Percentiles rank a stretch among this genome's conserved stretches.
Evolutionary conservation across 2,113 vertebrate genomes (phyloP).

Genomic region (Carassius carassius): DNA sequence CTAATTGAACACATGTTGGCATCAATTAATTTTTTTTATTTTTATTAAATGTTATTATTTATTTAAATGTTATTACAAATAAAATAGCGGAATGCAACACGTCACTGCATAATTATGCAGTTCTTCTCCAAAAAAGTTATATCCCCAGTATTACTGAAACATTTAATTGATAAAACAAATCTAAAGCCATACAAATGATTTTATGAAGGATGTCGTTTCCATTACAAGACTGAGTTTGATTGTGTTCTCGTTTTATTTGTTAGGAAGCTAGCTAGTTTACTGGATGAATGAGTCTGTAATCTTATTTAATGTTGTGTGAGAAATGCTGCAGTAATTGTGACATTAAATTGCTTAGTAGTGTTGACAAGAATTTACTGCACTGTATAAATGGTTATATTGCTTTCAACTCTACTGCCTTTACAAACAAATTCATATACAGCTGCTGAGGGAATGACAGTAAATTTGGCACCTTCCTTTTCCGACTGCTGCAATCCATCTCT

Average conservation of each 20-base stretch:
- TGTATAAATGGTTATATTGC: constrained; percentile 20
- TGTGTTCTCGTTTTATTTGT: constrained; percentile 15
- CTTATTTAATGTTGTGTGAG: constrained; percentile 27
- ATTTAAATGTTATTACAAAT: background rate
- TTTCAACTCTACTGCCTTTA: constrained; percentile 24
- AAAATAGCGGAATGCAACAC: background rate
- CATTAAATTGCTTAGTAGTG: constrained; percentile 28
- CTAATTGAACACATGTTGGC: background rate
- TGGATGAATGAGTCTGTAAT: constrained; percentile 24
- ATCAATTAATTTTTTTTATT: background rate
- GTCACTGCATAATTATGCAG: background rate
- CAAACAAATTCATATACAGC: constrained; percentile 12
- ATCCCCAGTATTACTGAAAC: background rate
- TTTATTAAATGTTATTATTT: background rate
- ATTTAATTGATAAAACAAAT: background rate
- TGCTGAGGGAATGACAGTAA: background rate
- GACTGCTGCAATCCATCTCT: background rate
- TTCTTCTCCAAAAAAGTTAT: background rate
- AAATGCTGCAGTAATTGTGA: constrained; percentile 20
- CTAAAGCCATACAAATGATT: background rate
- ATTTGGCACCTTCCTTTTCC: constrained; percentile 11
- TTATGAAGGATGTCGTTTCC: background rate
- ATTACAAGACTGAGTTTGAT: background rate
- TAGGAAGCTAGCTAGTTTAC: constrained; percentile 14
- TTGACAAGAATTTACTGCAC: constrained; percentile 24